These are phyloP conservation scores for Phoebastria nigripes DNA, from an alignment of 2,797 vertebrate species.

Conservation along the genomic window DNA sequence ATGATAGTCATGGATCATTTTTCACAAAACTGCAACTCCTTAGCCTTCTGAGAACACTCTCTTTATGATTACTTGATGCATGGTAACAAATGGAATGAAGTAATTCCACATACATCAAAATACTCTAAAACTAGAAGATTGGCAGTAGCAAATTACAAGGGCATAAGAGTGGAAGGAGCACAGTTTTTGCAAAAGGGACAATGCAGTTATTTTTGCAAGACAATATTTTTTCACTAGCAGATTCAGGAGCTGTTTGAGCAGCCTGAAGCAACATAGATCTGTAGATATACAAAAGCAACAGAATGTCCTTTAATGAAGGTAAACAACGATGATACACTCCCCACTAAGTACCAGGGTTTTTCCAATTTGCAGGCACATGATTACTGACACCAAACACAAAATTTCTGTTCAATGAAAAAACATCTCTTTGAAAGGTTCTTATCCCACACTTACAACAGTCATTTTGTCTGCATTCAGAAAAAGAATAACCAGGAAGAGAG, in stretches of 20 bases:
- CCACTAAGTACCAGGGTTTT: background rate
- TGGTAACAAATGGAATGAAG: background rate
- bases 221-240: background rate
- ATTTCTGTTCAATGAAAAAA: background rate
- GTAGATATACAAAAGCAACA: background rate
- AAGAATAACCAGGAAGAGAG: background rate
- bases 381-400: background rate
- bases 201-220: background rate
- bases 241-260: background rate
- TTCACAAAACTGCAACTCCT: background rate
- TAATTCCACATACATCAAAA: background rate
- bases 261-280: background rate
- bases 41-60: background rate
- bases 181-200: background rate
- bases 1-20: background rate
- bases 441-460: background rate
- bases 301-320: background rate
- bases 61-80: background rate
- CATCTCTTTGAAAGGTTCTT: background rate
- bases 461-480: background rate
- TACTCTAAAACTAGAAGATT: background rate
- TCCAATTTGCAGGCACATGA: background rate
- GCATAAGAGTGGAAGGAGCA: background rate
- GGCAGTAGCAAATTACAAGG: background rate
- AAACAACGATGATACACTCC: background rate